Conservation (phyloP, 37 sponge, comb jelly and placozoan species). For the Agelas oroides region DNA sequence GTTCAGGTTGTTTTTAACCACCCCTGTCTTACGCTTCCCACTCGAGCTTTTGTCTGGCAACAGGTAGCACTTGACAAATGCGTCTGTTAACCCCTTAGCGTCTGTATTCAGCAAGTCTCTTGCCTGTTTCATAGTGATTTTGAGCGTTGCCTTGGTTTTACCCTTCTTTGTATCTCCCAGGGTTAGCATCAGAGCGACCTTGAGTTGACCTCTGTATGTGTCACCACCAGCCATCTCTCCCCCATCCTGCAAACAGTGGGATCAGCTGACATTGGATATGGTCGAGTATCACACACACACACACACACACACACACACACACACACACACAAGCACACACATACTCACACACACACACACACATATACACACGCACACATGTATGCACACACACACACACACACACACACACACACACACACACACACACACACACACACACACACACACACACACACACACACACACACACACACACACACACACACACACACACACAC, state of each 20-base stretch:
- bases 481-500: no score
- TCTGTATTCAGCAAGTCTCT: constrained; percentile 26
- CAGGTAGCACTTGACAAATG: constrained; percentile 46
- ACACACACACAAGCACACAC: no score
- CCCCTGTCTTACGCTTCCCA: constrained; percentile 65
- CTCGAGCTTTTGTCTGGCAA: constrained; percentile 42
- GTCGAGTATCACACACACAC: no score
- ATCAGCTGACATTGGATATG: no score
- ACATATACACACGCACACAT: no score
- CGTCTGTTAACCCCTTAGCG: neutral
- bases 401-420: no score
- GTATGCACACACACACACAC: no score
- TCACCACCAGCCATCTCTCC: neutral
- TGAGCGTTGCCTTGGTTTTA: constrained; percentile 23
- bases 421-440: no score
- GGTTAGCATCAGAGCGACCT: constrained; percentile 25
- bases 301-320: no score
- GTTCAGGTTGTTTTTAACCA: constrained; percentile 50
- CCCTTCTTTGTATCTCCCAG: constrained; percentile 4
- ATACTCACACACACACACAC: no score
- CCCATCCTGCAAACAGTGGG: neutral
- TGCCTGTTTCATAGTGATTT: constrained; percentile 50
- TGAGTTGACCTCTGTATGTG: constrained; percentile 8
- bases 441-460: no score
- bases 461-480: no score